A percentile compares a stretch with the other conserved stretches of the same genome.
These are phyloP conservation scores for Notechis scutatus DNA, from an alignment of 2,113 vertebrate species.

Conservation along the genomic window DNA sequence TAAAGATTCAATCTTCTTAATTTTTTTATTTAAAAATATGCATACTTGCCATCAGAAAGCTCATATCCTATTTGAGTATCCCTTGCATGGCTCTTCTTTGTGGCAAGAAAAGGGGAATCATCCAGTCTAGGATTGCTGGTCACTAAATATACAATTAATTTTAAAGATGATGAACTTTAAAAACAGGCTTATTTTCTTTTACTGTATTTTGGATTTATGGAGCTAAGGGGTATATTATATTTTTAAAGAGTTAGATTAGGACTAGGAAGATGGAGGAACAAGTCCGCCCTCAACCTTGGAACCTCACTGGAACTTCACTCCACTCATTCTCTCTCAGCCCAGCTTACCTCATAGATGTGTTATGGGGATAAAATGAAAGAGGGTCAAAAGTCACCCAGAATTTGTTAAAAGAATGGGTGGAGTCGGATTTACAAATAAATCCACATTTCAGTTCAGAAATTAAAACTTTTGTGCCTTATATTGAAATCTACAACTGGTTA, in stretches of 20 bases:
- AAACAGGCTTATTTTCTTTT: neutral
- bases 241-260: neutral
- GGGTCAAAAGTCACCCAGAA: neutral
- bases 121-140: neutral
- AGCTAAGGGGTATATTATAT: neutral
- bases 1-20: neutral
- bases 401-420: neutral
- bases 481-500: neutral
- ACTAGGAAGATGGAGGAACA: neutral
- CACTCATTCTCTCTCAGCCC: neutral
- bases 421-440: neutral
- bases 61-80: slow-evolving; percentile 42
- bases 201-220: neutral
- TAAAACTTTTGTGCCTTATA: neutral
- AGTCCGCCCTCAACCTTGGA: neutral
- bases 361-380: neutral
- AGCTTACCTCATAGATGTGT: neutral
- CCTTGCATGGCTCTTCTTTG: slow-evolving; percentile 25
- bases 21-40: neutral
- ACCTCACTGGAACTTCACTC: neutral
- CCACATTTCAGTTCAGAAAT: neutral
- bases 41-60: slow-evolving; percentile 18
- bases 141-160: neutral
- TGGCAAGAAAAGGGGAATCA: slow-evolving; percentile 7
- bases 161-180: neutral